phyloP scores from a whole-genome alignment of 2,113 vertebrate genomes.

The Stictonetta naevosa region DNA sequence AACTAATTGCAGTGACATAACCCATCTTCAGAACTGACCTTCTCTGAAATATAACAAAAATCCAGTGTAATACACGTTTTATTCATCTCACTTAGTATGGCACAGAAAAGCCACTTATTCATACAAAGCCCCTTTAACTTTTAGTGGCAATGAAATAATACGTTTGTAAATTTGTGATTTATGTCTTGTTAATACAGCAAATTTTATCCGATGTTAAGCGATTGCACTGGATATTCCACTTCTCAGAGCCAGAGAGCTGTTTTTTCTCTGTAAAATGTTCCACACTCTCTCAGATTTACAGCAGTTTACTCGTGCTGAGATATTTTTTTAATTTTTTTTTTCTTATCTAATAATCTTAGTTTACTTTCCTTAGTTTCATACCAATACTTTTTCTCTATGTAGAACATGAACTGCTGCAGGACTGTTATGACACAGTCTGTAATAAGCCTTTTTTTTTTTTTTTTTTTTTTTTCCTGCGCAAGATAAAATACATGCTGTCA shows the following conservation, averaged over 20 bases:
- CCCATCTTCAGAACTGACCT: neutral
- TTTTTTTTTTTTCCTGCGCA: too few species aligned
- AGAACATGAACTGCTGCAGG: neutral
- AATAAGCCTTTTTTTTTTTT: neutral
- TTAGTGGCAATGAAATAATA: neutral
- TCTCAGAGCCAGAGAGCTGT: neutral
- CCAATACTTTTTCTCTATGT: neutral
- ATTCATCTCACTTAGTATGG: neutral
- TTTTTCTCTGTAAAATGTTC: neutral
- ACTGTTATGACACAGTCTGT: neutral
- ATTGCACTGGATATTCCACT: neutral
- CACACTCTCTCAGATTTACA: neutral
- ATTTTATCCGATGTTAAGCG: neutral
- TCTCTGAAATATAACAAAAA: neutral
- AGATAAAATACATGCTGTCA: neutral
- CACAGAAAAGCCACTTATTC: neutral
- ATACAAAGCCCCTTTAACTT: neutral
- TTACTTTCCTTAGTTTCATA: neutral
- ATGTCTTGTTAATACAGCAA: neutral
- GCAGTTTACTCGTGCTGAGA: neutral
- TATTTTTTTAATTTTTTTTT: neutral
- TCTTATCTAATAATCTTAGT: neutral
- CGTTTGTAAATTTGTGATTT: neutral
- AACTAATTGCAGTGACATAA: neutral
- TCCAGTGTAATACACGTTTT: neutral